phyloP scores from a whole-genome alignment of 2,113 vertebrate species.

The Choloepus hoffmanni region DNA sequence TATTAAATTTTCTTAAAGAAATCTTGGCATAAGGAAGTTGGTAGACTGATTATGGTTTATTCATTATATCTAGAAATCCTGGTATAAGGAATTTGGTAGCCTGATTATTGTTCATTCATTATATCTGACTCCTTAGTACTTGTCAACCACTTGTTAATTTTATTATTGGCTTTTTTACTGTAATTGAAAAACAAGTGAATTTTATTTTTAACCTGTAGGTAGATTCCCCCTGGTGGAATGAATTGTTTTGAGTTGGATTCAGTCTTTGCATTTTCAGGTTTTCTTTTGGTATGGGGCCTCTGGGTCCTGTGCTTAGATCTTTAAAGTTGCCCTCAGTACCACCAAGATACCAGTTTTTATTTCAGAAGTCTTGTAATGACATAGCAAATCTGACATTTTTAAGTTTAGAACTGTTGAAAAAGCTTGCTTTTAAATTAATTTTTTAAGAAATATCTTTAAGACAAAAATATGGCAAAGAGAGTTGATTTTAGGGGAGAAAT shows the following conservation, averaged over 20 bases:
- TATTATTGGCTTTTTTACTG: constrained; percentile 23
- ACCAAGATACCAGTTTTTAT: neutral
- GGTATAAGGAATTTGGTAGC: constrained; percentile 6
- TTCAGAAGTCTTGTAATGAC: neutral
- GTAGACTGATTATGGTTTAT: constrained; percentile 1
- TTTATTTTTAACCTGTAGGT: constrained; percentile 11
- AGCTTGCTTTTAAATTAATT: constrained; percentile 42
- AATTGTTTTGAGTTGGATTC: constrained; percentile 24
- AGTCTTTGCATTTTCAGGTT: neutral
- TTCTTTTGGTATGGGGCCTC: neutral
- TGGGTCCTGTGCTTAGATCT: neutral
- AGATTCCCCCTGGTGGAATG: neutral
- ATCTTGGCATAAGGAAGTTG: constrained; percentile 1
- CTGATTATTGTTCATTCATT: neutral
- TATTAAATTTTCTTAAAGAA: constrained; percentile 52
- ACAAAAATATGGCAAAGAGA: neutral
- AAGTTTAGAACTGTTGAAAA: neutral
- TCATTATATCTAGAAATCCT: neutral
- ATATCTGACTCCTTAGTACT: neutral
- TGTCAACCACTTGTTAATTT: constrained; percentile 31
- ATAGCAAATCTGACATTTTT: constrained; percentile 51
- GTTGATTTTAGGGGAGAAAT: constrained; percentile 52
- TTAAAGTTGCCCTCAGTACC: neutral
- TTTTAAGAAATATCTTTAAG: neutral
- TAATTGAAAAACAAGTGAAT: constrained; percentile 23